These are phyloP conservation scores for Argyresthia goedartella DNA, from an alignment of 2,888 invertebrate genomes.

Conservation along the genomic window DNA sequence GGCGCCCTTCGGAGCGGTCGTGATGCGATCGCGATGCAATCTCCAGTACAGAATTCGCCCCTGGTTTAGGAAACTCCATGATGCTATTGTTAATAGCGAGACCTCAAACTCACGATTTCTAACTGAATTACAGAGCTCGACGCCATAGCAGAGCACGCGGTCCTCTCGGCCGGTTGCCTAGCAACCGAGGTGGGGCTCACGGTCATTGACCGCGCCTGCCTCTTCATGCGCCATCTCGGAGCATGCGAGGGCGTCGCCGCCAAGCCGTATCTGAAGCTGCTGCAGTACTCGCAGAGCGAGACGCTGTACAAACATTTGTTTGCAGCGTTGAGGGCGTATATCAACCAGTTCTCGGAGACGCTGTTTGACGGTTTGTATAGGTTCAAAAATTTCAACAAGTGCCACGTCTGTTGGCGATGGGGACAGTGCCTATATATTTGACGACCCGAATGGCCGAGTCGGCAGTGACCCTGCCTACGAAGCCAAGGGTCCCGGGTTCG, in stretches of 20 bases:
- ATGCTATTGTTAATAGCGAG: no score
- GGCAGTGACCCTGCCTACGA: no score
- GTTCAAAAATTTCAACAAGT: background rate
- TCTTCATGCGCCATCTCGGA: slow-evolving; percentile 87
- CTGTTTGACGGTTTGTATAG: slow-evolving; percentile 83
- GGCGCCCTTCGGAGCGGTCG: no score
- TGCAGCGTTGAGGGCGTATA: slow-evolving; percentile 90
- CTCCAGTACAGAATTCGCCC: no score
- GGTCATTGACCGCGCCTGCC: slow-evolving; percentile 87
- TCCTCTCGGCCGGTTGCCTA: slow-evolving; percentile 66
- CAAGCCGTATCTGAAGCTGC: slow-evolving; percentile 86
- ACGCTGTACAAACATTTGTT: slow-evolving; percentile 91
- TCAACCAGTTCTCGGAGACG: slow-evolving; percentile 88
- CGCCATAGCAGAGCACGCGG: slow-evolving; percentile 53
- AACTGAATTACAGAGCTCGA: slow-evolving; percentile 36
- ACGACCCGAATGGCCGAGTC: no score
- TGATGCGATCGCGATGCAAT: no score
- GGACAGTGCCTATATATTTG: no score
- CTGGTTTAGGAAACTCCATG: no score
- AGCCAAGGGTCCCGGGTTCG: no score
- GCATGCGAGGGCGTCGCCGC: slow-evolving; percentile 85
- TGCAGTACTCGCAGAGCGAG: slow-evolving; percentile 93
- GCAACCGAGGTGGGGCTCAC: slow-evolving; percentile 92
- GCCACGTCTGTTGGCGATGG: no score
- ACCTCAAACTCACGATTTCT: no score